Percentiles rank a stretch among this genome's conserved stretches.
Conservation (phyloP, 2,888 invertebrate genomes). For the Petrolisthes cinctipes region DNA sequence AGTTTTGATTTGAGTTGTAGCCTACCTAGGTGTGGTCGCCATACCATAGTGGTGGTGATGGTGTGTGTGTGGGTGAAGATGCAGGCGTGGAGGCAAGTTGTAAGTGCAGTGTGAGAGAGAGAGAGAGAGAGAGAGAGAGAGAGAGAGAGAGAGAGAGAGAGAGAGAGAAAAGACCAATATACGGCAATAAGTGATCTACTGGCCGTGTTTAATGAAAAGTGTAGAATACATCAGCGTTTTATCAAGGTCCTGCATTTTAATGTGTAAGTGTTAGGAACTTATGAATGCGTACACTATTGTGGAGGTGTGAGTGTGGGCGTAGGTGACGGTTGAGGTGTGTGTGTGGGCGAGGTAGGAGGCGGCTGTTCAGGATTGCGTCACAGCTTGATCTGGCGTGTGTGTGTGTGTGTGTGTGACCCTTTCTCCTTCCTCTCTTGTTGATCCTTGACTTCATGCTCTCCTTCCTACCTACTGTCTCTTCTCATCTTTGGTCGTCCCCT, state of each 20-base stretch:
- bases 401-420: neutral
- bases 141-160: neutral
- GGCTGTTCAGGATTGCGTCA: neutral
- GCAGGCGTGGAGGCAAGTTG: no score
- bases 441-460: neutral
- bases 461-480: neutral
- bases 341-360: neutral
- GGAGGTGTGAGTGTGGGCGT: neutral
- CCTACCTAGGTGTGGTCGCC: no score
- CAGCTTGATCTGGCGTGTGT: neutral
- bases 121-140: slow-evolving; percentile 1
- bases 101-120: neutral
- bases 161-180: neutral
- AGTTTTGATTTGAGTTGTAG: no score
- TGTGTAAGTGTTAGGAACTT: neutral
- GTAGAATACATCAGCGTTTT: no score
- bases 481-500: neutral
- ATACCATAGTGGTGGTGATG: no score
- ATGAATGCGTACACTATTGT: neutral
- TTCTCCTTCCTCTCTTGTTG: neutral
- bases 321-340: neutral
- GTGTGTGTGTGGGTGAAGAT: no score
- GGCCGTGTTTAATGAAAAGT: no score
- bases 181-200: no score
- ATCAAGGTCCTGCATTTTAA: no score